Evolutionary conservation across 2,888 invertebrate species (phyloP).

Genomic region (Nemoura dubitans): DNA sequence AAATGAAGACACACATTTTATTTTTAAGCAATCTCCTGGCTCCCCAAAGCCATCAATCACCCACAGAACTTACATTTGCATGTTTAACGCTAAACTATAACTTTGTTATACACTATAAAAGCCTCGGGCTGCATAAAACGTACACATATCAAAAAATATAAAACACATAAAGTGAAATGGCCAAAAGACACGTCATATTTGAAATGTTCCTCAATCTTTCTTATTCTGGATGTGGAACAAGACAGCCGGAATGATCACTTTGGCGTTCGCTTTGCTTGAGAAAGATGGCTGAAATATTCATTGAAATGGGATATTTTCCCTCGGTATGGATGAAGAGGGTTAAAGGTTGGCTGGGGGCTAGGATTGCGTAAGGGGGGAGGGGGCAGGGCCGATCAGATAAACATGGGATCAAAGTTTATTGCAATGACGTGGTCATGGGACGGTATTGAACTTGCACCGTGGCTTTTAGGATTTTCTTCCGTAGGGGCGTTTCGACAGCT

Average conservation of each 20-base stretch:
- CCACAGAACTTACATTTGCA: neutral
- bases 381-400: neutral
- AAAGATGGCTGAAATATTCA: slow-evolving; percentile 12
- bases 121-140: neutral
- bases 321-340: neutral
- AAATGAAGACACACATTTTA: neutral
- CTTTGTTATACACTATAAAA: neutral
- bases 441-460: neutral
- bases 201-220: slow-evolving; percentile 22
- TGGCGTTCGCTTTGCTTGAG: neutral
- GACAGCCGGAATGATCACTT: slow-evolving; percentile 12
- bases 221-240: neutral
- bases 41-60: neutral
- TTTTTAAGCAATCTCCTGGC: neutral
- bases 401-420: slow-evolving; percentile 7
- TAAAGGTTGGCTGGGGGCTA: neutral
- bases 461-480: neutral
- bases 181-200: slow-evolving; percentile 15
- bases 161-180: neutral
- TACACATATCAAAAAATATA: slow-evolving; percentile 2
- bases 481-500: neutral
- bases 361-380: neutral
- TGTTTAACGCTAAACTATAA: neutral
- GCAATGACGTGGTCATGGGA: neutral
- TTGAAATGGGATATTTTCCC: neutral